A percentile compares a stretch with the other conserved stretches of the same genome.
Evolutionary conservation across 2,797 vertebrate genomes (phyloP).

Genomic region (Halcyon badia): DNA sequence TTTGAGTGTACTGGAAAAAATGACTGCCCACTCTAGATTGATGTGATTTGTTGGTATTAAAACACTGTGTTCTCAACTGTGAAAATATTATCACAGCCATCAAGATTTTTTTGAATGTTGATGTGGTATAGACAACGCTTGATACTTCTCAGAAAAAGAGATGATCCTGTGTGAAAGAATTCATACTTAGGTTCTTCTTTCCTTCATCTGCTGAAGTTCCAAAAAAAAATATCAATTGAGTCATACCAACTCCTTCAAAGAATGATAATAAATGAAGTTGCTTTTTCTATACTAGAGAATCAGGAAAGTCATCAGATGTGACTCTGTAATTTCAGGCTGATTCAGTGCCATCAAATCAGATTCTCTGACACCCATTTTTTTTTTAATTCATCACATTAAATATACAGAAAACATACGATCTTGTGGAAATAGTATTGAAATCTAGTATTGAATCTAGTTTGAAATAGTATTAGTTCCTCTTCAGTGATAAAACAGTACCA

Average conservation of each 20-base stretch:
- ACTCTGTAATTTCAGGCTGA: neutral
- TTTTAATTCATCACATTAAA: neutral
- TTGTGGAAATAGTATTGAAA: neutral
- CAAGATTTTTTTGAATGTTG: neutral
- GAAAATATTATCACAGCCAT: neutral
- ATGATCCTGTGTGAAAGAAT: neutral
- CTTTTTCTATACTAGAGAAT: neutral
- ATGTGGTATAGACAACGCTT: neutral
- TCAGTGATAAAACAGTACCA: neutral
- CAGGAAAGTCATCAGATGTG: neutral
- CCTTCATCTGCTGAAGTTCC: neutral
- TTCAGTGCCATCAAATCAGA: neutral
- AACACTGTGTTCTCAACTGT: neutral
- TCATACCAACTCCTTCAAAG: neutral
- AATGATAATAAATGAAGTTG: neutral
- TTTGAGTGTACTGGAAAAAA: slow-evolving; percentile 33
- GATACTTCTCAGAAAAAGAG: neutral
- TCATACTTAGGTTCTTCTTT: neutral
- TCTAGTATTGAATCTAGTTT: no score
- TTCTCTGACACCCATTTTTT: neutral
- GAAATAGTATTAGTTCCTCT: neutral
- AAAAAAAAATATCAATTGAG: neutral
- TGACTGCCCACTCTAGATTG: neutral
- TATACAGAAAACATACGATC: neutral
- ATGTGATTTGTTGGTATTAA: neutral